A percentile compares a stretch with the other conserved stretches of the same genome.
These are phyloP conservation scores for Chaetorhynchus papuensis DNA, from an alignment of 2,113 vertebrate species.

Conservation along the genomic window DNA sequence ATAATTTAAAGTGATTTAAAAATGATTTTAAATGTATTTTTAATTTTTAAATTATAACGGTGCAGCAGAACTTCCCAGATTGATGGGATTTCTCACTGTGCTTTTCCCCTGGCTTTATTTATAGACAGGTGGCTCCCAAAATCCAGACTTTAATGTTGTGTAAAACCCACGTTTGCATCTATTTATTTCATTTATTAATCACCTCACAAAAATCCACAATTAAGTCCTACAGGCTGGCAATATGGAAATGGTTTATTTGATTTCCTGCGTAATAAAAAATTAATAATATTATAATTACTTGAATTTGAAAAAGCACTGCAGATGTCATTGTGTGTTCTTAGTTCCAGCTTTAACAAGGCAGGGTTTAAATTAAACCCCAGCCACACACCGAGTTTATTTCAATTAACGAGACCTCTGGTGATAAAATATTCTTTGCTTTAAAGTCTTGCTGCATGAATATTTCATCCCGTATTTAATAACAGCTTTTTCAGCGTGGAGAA, in stretches of 20 bases:
- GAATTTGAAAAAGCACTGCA: not conserved
- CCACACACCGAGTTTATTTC: not conserved
- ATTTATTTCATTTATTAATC: not conserved
- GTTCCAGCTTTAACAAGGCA: not conserved
- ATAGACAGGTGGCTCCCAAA: not conserved
- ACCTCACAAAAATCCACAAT: not conserved
- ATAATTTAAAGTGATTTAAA: not conserved
- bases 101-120: not conserved
- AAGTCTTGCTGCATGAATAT: not conserved
- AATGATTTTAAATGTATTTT: not conserved
- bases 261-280: not conserved
- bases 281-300: not conserved
- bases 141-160: not conserved
- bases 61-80: not conserved
- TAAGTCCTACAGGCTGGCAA: not conserved
- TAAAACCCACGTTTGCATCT: not conserved
- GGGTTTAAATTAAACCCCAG: not conserved
- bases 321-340: not conserved
- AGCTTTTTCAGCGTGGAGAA: not conserved
- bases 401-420: conserved; percentile 27
- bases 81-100: not conserved
- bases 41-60: not conserved
- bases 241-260: not conserved
- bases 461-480: conserved; percentile 2
- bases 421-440: conserved; percentile 12